Percentiles rank a stretch among this genome's conserved stretches.
These are phyloP conservation scores for Epinotia brunnichana DNA, from an alignment of 2,888 invertebrate genomes.

Conservation along the genomic window DNA sequence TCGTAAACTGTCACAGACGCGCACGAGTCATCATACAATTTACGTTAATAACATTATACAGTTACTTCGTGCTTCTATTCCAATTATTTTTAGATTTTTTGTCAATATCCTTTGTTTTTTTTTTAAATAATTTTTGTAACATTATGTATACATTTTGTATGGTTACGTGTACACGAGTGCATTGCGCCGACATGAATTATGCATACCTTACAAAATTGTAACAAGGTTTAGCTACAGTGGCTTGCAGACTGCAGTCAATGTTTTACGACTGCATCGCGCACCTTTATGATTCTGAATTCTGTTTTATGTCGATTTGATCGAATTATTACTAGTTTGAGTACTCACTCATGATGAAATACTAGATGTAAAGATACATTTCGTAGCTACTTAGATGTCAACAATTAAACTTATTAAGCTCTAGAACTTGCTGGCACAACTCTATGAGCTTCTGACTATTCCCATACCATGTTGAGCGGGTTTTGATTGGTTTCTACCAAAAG, in stretches of 20 bases:
- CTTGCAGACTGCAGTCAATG: constrained; percentile 18
- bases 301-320: constrained; percentile 13
- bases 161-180: constrained; percentile 36
- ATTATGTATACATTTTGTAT: constrained; percentile 6
- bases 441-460: too few species aligned
- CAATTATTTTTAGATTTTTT: background rate
- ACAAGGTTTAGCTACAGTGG: constrained; percentile 36
- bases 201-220: constrained; percentile 41
- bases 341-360: constrained; percentile 8
- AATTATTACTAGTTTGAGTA: constrained; percentile 17
- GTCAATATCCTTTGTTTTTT: background rate
- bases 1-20: background rate
- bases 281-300: constrained; percentile 12
- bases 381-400: background rate
- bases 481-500: too few species aligned
- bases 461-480: too few species aligned
- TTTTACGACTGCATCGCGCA: constrained; percentile 31
- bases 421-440: background rate
- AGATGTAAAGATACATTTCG: background rate
- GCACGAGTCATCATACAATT: background rate
- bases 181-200: constrained; percentile 40
- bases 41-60: too few species aligned
- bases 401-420: background rate
- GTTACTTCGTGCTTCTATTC: background rate
- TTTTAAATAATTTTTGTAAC: background rate